Base-by-base conservation (phyloP, 2,888 invertebrate species). In the Apamea monoglypha region DNA sequence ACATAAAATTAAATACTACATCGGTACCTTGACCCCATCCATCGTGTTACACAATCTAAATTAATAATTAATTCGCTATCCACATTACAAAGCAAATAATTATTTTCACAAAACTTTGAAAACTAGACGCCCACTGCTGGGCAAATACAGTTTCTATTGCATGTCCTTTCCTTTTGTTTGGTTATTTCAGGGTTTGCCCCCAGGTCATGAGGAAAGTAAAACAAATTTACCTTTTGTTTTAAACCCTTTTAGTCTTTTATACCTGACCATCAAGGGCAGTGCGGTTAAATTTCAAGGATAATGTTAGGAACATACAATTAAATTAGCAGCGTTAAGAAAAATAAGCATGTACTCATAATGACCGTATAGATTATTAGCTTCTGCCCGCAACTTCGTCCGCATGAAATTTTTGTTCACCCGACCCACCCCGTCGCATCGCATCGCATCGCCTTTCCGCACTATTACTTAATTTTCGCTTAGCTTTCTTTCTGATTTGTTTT, bases 201-300 rank as follows among this genome's bases (percentile, higher is more conserved):
- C 50, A 32, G 61, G 67, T 44, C 8, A 14, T 53, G 67, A 10
- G 44, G 2, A 16, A 61, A 53, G 83, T 73, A 40, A 59, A 81
- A 64, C 78, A 72, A 40, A 73, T 64, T 32, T 53, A 77, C 68
- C 69, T 59, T 82, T 73, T 71, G 71, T 82, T 82, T 63, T 21
- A 78, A n/a, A 69, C n/a, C 72, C 40, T 83, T 82, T 78, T 50
- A n/a, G 21, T 25, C 40, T 68, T 82, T 47, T 78, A 16, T n/a
- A 40, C 32, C 10, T 64, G 44, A 56, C 44, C 7, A 59, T 69
- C n/a, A 50, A 18, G 25, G 78, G 44, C 63, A 71, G 16, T n/a
- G n/a, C 10, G 7, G 59, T 21, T 18, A 18, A 56, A 18, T n/a
- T 61, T 36, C 36, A 36, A 59, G n/a, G 12, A 18, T 18, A n/a